Conservation (phyloP, 2,113 vertebrate genomes). For the Talpa occidentalis region DNA sequence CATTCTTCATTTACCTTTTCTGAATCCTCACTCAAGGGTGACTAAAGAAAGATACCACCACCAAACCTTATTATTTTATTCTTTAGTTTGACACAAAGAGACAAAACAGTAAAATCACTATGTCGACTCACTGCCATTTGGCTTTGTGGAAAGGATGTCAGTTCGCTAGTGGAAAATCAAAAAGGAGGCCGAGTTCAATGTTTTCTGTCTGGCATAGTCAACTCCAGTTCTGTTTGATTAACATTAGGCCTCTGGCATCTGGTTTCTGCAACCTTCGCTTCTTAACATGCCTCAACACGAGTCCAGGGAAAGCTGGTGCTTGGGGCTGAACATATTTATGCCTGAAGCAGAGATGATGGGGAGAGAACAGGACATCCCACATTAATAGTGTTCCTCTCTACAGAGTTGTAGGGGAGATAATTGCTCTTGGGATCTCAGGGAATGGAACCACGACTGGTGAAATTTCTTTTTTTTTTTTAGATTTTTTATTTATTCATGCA, state of each 20-base stretch:
- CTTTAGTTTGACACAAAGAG: not conserved
- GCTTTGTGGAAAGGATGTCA: not conserved
- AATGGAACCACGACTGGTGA: not conserved
- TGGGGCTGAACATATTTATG: not conserved
- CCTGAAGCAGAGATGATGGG: not conserved
- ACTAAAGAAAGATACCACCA: not conserved
- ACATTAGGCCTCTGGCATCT: not conserved
- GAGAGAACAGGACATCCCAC: too few species aligned
- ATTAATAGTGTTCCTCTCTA: not conserved
- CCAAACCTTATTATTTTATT: not conserved
- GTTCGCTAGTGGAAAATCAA: not conserved
- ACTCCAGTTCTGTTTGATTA: not conserved
- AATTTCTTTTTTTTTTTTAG: too few species aligned
- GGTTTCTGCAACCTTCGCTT: not conserved
- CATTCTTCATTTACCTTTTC: not conserved
- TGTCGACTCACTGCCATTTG: not conserved
- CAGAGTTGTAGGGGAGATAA: not conserved
- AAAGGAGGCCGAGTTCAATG: not conserved
- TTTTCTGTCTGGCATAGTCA: not conserved
- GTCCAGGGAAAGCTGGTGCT: not conserved
- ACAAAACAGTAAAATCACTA: constrained; percentile 6
- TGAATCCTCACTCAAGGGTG: not conserved
- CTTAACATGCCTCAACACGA: not conserved
- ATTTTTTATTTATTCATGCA: too few species aligned
- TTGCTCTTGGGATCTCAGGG: not conserved